Base-by-base conservation (phyloP, 1,140 invertebrate genomes). In the Mercenaria mercenaria region DNA sequence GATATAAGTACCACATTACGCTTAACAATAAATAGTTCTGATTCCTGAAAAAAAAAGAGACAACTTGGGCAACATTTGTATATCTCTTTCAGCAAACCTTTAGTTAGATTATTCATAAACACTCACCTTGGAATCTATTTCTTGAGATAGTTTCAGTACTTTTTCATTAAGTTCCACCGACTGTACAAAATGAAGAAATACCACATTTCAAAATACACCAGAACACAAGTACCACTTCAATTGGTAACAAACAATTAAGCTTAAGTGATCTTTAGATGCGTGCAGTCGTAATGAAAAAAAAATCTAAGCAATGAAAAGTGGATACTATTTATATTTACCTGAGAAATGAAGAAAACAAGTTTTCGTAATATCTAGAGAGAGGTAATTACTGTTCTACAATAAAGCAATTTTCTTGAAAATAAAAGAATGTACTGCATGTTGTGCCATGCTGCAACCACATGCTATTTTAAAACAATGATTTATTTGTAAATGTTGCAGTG, bases 71-170 rank as follows among this genome's bases (percentile, higher is more conserved):
- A n/a, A n/a, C n/a, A n/a, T n/a, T n/a, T n/a, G n/a, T n/a, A n/a
- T n/a, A n/a, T n/a, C n/a, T n/a, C n/a, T n/a, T n/a, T n/a, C n/a
- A n/a, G n/a, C n/a, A n/a, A n/a, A n/a, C n/a, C n/a, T n/a, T n/a
- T n/a, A n/a, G n/a, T n/a, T n/a, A n/a, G n/a, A n/a, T n/a, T n/a
- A n/a, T n/a, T 8, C 15, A 59, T n/a, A 10, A 64, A 64, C 59
- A 64, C 59, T 64, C 26, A 95, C 94, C 92, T 94, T 95, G 37
- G 91, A 93, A 61, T 93, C 93, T 64, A 93, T 91, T 77, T 91
- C 91, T 61, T 92, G 76, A 15, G 91, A 89, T 13, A 93, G 67
- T 59, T 92, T 92, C 34, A 94, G 84, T 8, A 91, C 92, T 90
- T 92, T 93, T 61, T 91, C 86, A 67, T 94, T 93, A 15, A 93